Evolutionary conservation across 2,888 invertebrate genomes (phyloP).

Genomic region (Anarsia innoxiella): DNA sequence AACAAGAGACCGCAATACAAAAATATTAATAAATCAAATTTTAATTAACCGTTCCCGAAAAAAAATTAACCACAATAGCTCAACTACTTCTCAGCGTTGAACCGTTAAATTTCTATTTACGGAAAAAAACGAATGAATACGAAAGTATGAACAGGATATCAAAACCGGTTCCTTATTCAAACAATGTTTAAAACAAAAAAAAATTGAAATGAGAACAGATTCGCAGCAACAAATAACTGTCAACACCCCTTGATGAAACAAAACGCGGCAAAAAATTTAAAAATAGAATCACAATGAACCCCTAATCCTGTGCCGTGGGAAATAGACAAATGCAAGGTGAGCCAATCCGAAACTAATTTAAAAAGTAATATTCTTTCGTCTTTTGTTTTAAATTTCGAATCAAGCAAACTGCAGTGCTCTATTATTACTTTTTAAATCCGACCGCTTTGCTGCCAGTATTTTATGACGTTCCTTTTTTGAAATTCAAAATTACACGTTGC

Average conservation of each 20-base stretch:
- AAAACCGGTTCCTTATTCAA: constrained; percentile 67
- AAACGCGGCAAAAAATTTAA: constrained; percentile 58
- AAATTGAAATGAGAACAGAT: constrained; percentile 52
- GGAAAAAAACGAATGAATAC: constrained; percentile 55
- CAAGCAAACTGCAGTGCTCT: constrained; percentile 17
- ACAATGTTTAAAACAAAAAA: constrained; percentile 62
- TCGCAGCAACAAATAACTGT: constrained; percentile 71
- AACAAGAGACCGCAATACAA: constrained; percentile 28
- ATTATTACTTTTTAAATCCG: constrained; percentile 14
- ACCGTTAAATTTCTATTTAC: constrained; percentile 68
- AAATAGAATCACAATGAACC: constrained; percentile 57
- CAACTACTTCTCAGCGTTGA: constrained; percentile 49
- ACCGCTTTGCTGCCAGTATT: background rate
- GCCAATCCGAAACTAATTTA: constrained; percentile 72
- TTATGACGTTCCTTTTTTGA: background rate
- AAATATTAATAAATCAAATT: constrained; percentile 68
- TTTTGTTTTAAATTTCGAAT: constrained; percentile 42
- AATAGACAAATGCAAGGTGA: constrained; percentile 68
- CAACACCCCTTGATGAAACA: constrained; percentile 75
- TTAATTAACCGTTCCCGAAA: constrained; percentile 64
- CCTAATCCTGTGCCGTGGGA: constrained; percentile 72
- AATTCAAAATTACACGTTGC: constrained; percentile 26
- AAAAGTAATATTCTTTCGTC: constrained; percentile 69
- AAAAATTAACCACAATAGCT: constrained; percentile 64
- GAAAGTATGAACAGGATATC: constrained; percentile 52